Base-by-base conservation (phyloP, 1,140 invertebrate species). In the Neodiprion lecontei region DNA sequence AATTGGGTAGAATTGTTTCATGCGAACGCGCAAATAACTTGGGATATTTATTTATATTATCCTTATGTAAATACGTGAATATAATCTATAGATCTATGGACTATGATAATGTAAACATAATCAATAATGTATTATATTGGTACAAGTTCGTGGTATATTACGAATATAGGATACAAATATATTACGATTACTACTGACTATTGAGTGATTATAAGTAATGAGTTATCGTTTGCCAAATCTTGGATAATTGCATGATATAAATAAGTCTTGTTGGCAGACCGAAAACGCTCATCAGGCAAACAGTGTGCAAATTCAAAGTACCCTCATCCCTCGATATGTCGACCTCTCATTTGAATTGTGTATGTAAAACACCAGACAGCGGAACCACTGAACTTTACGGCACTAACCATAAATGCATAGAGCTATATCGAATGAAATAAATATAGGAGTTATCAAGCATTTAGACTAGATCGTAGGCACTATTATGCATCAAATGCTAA, bases 91-190 rank as follows among this genome's bases (percentile, higher is more conserved):
- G 82, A 79, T 82, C 83, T 80, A 75, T 87, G 87, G 83, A 76
- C 67, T 85, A 82, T 82, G n/a, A 61, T 17, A 83, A 80, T 83
- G 81, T 85, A 84, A 84, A 85, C 83, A 85, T 83, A 85, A 85
- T 86, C 83, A 81, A 83, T 84, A 86, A 77, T 87, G 86, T 87
- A 86, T 84, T 80, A 87, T 87, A 87, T 80, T 82, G 80, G 83
- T 86, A 82, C 76, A 79, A 82, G 53, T 82, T 82, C 83, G 81
- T 84, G 80, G 83, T 84, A 85, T 84, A 83, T 81, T 83, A 81
- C 78, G 72, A 71, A 73, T 47, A 75, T 74, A 74, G 74, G 69
- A 75, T 75, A 77, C 69, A 77, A 67, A 72, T 75, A 75, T 72
- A 74, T 53, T 75, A 80, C 49, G 79, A 81, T 84, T 83, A 84